Evolutionary conservation across 2,113 vertebrate genomes (phyloP), one percentile per base, ranked within the genome.

Genomic region (Ceyx melanurus): DNA sequence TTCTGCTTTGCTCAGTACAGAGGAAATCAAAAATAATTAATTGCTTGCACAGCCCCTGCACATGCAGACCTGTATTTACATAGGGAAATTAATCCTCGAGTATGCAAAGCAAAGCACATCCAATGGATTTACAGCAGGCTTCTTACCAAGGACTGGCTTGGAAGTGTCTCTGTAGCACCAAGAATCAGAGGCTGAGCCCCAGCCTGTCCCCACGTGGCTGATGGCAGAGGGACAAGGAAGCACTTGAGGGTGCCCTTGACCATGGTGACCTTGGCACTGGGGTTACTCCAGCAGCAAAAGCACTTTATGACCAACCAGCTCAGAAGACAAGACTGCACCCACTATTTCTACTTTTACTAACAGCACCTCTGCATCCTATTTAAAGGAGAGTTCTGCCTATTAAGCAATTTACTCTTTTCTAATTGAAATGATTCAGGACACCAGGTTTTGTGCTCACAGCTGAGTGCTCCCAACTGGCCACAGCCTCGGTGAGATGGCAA

Each of bases 31-130:
- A 90, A 89, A 78, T 65, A 76, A 82, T 70, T 78, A 93, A 84
- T 54, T 79, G 66, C 77, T 61, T 61, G 62, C 83, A 79, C 65
- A 70, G 62, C 56, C 70, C 62, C 80, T 76, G 77, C 70, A 35
- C 72, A 54, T 5, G 5, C 83, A 93, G 83, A 25, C 66, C 81
- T 28, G 31, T 54, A 82, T 96, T 92, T 94, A 78, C 86, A 94
- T 66, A 82, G 76, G 83, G 90, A 94, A 92, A 94, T 94, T 37
- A 89, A 88, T 81, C 89, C 88, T 86, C 58, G 58, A 15, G 17
- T 40, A 65, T 57, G 86, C 81, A 95, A 89, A 95, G 83, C 90
- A 84, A 85, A 84, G 77, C 90, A 91, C 89, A 82, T 82, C 86
- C 92, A 87, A 50, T 51, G 91, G 94, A 85, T 95, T 95, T 85